Percentiles rank a stretch among this genome's conserved stretches.
These are phyloP conservation scores for Dolichotis patagonum DNA, from an alignment of 2,113 vertebrate species.

Conservation along the genomic window DNA sequence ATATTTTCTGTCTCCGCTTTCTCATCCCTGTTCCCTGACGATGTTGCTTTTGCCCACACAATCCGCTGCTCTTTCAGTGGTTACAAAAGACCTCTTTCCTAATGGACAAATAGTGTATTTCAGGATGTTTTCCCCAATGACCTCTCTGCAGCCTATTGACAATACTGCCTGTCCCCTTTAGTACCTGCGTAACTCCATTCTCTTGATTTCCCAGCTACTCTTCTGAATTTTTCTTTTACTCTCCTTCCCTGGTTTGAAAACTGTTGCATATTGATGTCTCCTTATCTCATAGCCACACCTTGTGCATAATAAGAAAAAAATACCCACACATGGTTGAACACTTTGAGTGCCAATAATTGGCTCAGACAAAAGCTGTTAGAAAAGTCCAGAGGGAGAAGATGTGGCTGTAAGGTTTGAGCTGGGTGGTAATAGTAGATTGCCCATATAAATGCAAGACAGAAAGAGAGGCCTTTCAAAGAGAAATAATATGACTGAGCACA, in stretches of 20 bases:
- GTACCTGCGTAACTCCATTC: neutral
- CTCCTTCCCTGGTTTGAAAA: slow-evolving; percentile 48
- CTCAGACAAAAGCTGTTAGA: slow-evolving; percentile 34
- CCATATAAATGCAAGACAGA: slow-evolving; percentile 10
- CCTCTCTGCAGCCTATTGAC: slow-evolving; percentile 4
- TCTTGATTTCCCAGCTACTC: slow-evolving; percentile 6
- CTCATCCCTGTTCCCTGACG: neutral
- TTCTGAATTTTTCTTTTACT: neutral
- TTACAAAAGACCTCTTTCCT: slow-evolving; percentile 55
- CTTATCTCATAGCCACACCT: slow-evolving; percentile 66
- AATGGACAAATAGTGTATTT: slow-evolving; percentile 17
- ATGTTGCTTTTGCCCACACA: slow-evolving; percentile 29
- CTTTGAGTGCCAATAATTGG: slow-evolving; percentile 41
- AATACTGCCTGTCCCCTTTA: neutral
- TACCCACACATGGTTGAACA: slow-evolving; percentile 39
- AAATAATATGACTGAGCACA: slow-evolving; percentile 4
- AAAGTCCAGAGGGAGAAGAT: neutral
- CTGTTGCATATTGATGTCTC: slow-evolving; percentile 43
- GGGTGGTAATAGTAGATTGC: neutral
- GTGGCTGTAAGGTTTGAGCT: neutral
- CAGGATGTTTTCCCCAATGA: neutral
- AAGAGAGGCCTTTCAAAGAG: neutral
- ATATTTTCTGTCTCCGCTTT: slow-evolving; percentile 1
- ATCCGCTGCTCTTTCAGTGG: neutral
- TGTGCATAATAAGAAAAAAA: slow-evolving; percentile 66